Conservation (phyloP, 2,888 invertebrate genomes). For the Muschampia staudingeri region DNA sequence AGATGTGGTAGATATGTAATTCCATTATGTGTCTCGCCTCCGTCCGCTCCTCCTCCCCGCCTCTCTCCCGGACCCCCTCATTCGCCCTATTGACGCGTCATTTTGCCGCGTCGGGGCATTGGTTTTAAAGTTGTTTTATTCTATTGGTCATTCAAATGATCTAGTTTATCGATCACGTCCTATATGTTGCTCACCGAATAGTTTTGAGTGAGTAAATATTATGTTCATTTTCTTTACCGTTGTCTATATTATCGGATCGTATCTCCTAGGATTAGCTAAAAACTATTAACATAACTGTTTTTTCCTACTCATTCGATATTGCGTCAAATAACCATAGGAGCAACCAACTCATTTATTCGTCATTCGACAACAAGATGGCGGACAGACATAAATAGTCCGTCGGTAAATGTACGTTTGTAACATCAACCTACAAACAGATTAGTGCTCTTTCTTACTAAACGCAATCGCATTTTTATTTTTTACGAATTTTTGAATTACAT, state of each 20-base stretch:
- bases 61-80: conserved; percentile 75
- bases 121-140: conserved; percentile 84
- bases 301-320: conserved; percentile 40
- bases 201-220: conserved; percentile 64
- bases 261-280: not conserved
- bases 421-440: conserved; percentile 80
- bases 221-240: conserved; percentile 16
- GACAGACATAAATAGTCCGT: conserved; percentile 83
- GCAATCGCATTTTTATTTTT: conserved; percentile 67
- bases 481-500: conserved; percentile 12
- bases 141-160: conserved; percentile 84
- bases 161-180: conserved; percentile 79
- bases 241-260: not conserved
- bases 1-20: conserved; percentile 88
- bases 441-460: conserved; percentile 68
- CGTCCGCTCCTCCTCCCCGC: conserved; percentile 81
- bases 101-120: conserved; percentile 84
- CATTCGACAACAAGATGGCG: conserved; percentile 88
- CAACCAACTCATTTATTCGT: conserved; percentile 77
- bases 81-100: conserved; percentile 85
- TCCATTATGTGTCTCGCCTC: conserved; percentile 89
- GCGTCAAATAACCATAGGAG: conserved; percentile 64
- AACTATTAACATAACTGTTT: not conserved
- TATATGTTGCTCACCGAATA: conserved; percentile 74
- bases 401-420: conserved; percentile 80